Evolutionary conservation across 2,113 vertebrate genomes (phyloP).

Genomic region (rat (Rattus norvegicus)): DNA sequence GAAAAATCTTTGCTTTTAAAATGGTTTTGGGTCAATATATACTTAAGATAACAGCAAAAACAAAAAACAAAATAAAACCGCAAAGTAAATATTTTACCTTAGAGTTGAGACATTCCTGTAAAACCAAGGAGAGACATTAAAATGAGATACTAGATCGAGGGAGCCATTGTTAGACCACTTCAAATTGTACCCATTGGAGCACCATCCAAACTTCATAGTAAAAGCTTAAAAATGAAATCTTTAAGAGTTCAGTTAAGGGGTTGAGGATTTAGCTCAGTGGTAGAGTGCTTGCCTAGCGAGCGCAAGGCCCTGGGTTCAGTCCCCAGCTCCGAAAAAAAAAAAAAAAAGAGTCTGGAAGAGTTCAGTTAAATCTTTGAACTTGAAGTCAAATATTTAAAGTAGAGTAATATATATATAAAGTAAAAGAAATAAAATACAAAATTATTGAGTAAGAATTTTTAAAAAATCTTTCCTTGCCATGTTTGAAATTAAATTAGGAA

Average conservation of each 20-base stretch:
- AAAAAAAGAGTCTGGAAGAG: too few relatives aligned
- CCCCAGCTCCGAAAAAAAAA: too few relatives aligned
- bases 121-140: slow-evolving; percentile 78
- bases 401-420: neutral
- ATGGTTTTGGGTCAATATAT: neutral
- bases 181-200: neutral
- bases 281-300: too few relatives aligned
- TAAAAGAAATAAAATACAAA: slow-evolving; percentile 49
- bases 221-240: slow-evolving; percentile 44
- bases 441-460: neutral
- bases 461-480: neutral
- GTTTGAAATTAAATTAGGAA: slow-evolving; percentile 48
- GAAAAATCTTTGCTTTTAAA: slow-evolving; percentile 62
- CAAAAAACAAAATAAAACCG: neutral
- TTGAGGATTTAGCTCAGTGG: too few relatives aligned
- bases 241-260: neutral
- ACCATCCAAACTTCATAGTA: slow-evolving; percentile 19
- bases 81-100: slow-evolving; percentile 89
- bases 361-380: slow-evolving; percentile 29
- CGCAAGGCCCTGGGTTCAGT: too few relatives aligned
- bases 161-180: neutral
- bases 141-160: slow-evolving; percentile 11
- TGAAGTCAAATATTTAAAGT: slow-evolving; percentile 63
- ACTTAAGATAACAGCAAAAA: neutral
- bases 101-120: slow-evolving; percentile 94